phyloP scores from a whole-genome alignment of 2,888 invertebrate genomes.

The Microctonus hyperodae region DNA sequence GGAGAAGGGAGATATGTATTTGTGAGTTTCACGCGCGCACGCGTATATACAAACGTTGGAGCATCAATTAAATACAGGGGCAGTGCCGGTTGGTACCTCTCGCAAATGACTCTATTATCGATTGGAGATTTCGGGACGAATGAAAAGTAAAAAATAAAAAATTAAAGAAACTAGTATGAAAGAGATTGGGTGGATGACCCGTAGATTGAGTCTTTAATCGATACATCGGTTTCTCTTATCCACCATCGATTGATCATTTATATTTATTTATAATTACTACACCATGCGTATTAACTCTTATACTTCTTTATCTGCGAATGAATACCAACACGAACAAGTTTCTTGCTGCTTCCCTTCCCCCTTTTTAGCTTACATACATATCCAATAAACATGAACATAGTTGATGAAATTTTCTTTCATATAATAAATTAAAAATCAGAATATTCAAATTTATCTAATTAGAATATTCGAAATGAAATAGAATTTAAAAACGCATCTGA shows the following conservation, averaged over 20 bases:
- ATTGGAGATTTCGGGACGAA: slow-evolving; percentile 33
- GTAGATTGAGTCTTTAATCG: slow-evolving; percentile 29
- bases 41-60: slow-evolving; percentile 35
- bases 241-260: slow-evolving; percentile 26
- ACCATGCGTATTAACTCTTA: background rate
- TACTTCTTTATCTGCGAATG: background rate
- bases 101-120: slow-evolving; percentile 61
- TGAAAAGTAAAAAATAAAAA: slow-evolving; percentile 22
- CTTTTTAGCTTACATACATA: no score
- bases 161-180: background rate
- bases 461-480: no score
- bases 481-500: no score
- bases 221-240: slow-evolving; percentile 19
- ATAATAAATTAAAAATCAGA: no score
- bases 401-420: no score
- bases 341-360: background rate
- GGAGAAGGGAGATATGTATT: slow-evolving; percentile 43
- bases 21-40: slow-evolving; percentile 23
- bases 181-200: slow-evolving; percentile 17
- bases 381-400: no score
- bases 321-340: background rate
- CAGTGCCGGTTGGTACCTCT: slow-evolving; percentile 36
- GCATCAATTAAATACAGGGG: slow-evolving; percentile 55
- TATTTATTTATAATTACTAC: slow-evolving; percentile 26
- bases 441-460: no score